A percentile compares a stretch with the other conserved stretches of the same genome.
These are phyloP conservation scores for Motacilla tschutschensis DNA, from an alignment of 2,113 vertebrate genomes.

Conservation along the genomic window DNA sequence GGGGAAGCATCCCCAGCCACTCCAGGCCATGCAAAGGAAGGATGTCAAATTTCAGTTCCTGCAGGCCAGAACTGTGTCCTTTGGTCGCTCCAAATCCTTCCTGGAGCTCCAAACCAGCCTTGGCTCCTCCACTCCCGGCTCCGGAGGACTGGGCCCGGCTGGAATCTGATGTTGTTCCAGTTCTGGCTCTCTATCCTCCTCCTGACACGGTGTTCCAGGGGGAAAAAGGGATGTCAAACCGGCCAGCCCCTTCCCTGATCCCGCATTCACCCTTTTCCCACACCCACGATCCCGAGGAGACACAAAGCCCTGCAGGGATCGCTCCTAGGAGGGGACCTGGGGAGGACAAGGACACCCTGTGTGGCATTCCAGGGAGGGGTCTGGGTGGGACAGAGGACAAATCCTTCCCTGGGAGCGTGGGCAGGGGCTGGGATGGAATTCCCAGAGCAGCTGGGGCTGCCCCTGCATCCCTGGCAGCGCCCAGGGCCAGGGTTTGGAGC, in stretches of 20 bases:
- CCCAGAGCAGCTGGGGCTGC: not conserved
- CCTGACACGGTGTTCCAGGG: not conserved
- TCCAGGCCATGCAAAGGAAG: not conserved
- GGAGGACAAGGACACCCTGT: too few relatives aligned
- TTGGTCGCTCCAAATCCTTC: not conserved
- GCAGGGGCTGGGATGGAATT: not conserved
- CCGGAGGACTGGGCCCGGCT: not conserved
- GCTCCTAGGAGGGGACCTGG: accelerated
- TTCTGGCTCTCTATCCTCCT: not conserved
- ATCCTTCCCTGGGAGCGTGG: not conserved
- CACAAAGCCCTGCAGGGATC: accelerated
- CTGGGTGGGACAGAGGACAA: too few relatives aligned
- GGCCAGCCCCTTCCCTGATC: not conserved
- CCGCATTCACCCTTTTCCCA: not conserved
- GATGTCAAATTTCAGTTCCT: not conserved
- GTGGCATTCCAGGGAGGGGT: not conserved
- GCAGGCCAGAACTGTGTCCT: not conserved
- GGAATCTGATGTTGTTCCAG: not conserved
- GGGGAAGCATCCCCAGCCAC: not conserved
- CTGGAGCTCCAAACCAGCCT: not conserved
- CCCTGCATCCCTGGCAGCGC: not conserved
- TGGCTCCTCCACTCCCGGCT: not conserved
- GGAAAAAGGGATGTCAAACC: not conserved
- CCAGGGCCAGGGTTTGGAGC: not conserved
- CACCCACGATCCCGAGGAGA: not conserved